A percentile compares a stretch with the other conserved stretches of the same genome.
Evolutionary conservation across 2,113 vertebrate genomes (phyloP).

Genomic region (Ellobius talpinus): DNA sequence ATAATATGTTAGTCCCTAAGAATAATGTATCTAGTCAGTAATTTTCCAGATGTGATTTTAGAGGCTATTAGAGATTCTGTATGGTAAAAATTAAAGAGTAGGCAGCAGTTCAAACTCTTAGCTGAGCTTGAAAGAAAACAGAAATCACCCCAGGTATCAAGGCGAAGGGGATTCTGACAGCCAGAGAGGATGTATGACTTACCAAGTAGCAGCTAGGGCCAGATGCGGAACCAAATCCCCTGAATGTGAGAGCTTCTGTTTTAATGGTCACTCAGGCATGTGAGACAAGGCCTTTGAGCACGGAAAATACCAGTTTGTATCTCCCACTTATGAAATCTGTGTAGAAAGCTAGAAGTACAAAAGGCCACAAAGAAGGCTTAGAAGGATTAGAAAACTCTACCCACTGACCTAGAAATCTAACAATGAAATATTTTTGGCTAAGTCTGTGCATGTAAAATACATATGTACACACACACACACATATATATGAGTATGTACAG

Average conservation of each 20-base stretch:
- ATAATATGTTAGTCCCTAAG: slow-evolving; percentile 62
- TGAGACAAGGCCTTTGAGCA: slow-evolving; percentile 26
- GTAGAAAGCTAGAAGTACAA: slow-evolving; percentile 43
- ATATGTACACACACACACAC: background rate
- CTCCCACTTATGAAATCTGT: background rate
- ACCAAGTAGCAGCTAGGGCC: background rate
- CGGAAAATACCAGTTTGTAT: slow-evolving; percentile 14
- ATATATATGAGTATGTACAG: background rate
- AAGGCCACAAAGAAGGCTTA: background rate
- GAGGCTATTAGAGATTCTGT: slow-evolving; percentile 35
- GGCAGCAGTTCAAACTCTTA: slow-evolving; percentile 56
- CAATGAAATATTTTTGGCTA: slow-evolving; percentile 19
- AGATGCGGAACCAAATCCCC: background rate
- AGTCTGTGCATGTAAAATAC: background rate
- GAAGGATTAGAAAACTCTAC: slow-evolving; percentile 28
- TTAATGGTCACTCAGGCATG: slow-evolving; percentile 26
- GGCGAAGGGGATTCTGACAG: background rate
- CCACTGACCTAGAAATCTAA: slow-evolving; percentile 12
- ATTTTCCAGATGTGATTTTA: slow-evolving; percentile 68
- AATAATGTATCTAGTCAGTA: slow-evolving; percentile 66
- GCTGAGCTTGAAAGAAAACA: slow-evolving; percentile 35
- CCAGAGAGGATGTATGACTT: background rate
- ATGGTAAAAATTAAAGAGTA: slow-evolving; percentile 61
- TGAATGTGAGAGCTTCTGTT: slow-evolving; percentile 19
- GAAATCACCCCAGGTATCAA: slow-evolving; percentile 9